Evolutionary conservation across 2,113 vertebrate genomes (phyloP).

Genomic region (Bubo bubo): DNA sequence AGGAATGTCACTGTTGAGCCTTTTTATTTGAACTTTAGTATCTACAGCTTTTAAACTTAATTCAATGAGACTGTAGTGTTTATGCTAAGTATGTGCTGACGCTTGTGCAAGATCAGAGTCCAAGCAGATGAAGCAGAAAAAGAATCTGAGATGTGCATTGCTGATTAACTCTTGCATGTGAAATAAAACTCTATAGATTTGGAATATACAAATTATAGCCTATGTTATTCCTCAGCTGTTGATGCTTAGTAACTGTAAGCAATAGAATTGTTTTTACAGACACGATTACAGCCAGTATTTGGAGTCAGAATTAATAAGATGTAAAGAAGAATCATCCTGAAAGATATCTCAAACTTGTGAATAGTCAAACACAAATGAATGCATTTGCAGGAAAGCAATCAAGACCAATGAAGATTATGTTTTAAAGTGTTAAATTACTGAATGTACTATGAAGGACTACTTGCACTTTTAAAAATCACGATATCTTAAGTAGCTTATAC

Average conservation of each 20-base stretch:
- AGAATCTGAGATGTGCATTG: not conserved
- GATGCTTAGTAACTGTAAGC: not conserved
- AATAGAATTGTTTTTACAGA: not conserved
- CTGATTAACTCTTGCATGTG: not conserved
- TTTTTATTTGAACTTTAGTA: not conserved
- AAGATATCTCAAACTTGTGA: not conserved
- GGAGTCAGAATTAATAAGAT: not conserved
- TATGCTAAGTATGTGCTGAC: not conserved
- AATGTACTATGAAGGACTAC: not conserved
- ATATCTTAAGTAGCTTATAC: not conserved
- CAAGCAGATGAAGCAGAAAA: not conserved
- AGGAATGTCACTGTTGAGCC: not conserved
- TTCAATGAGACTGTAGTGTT: not conserved
- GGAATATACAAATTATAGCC: not conserved
- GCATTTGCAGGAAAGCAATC: not conserved
- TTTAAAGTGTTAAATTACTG: not conserved
- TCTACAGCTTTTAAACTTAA: not conserved
- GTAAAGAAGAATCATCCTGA: not conserved
- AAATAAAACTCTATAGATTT: not conserved
- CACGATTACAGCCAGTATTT: not conserved
- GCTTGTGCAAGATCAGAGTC: not conserved
- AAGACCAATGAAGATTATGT: not conserved
- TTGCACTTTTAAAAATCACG: rapidly evolving
- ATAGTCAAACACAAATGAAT: not conserved
- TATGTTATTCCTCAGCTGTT: not conserved